phyloP scores from a whole-genome alignment of 2,888 invertebrate species.

The Drosophila ochracea region DNA sequence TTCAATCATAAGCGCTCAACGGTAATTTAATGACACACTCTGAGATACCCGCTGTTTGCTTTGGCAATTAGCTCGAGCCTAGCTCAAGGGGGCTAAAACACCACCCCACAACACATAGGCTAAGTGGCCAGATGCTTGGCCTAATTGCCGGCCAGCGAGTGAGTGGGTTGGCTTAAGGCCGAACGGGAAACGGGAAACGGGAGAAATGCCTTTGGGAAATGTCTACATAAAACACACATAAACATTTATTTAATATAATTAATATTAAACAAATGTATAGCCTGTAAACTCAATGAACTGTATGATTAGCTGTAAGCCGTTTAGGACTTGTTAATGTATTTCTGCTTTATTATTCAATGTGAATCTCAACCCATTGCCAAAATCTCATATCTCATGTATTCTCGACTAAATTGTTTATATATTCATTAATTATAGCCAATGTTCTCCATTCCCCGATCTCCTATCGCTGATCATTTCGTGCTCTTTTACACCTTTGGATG shows the following conservation, averaged over 20 bases:
- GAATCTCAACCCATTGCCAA: neutral
- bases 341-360: neutral
- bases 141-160: constrained; percentile 46
- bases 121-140: constrained; percentile 6
- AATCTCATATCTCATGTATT: neutral
- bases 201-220: neutral
- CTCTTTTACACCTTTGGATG: constrained; percentile 1
- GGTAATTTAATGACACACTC: constrained; percentile 71
- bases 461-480: neutral
- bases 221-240: neutral
- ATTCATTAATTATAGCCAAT: neutral
- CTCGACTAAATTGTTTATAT: neutral
- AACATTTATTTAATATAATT: neutral
- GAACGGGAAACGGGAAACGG: neutral
- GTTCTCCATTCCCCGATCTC: neutral
- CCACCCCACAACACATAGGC: neutral
- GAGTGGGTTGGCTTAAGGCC: constrained; percentile 15
- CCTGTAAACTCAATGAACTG: neutral
- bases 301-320: neutral
- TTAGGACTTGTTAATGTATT: neutral
- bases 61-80: constrained; percentile 56
- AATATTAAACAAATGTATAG: neutral
- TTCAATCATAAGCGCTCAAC: constrained; percentile 69
- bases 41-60: constrained; percentile 45
- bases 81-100: neutral